A percentile compares a stretch with the other conserved stretches of the same genome.
These are phyloP conservation scores for Drosophila biarmipes DNA, from an alignment of 1,140 invertebrate genomes.

Conservation along the genomic window DNA sequence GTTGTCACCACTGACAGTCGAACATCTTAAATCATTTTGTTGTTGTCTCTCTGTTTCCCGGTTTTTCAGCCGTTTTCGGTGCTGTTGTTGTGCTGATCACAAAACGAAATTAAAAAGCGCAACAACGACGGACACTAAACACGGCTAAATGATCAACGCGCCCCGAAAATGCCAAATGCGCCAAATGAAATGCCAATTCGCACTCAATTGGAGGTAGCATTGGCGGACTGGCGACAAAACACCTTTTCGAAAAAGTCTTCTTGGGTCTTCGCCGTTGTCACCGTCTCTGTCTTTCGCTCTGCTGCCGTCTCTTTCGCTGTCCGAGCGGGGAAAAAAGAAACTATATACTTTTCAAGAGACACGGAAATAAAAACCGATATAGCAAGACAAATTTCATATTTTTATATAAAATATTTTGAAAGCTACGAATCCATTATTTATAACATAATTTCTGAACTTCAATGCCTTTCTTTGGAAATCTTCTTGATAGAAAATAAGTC, in stretches of 20 bases:
- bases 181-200: constrained; percentile 82
- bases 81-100: constrained; percentile 30
- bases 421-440: too few relatives aligned
- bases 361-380: not conserved
- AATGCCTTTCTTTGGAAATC: too few relatives aligned
- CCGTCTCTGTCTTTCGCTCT: constrained; percentile 1
- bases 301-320: constrained; percentile 1
- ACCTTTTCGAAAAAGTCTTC: constrained; percentile 53
- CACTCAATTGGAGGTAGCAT: constrained; percentile 57
- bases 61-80: constrained; percentile 10
- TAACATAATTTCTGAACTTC: too few relatives aligned
- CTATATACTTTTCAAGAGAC: not conserved
- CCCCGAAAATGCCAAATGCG: constrained; percentile 76
- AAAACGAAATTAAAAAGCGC: constrained; percentile 72
- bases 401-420: too few relatives aligned
- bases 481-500: too few relatives aligned
- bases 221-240: constrained; percentile 57
- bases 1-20: constrained; percentile 78
- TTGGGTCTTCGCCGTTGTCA: not conserved
- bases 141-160: constrained; percentile 71
- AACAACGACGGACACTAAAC: constrained; percentile 73
- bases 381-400: not conserved
- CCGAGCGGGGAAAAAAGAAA: not conserved
- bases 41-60: constrained; percentile 32
- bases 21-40: constrained; percentile 82